Evolutionary conservation across 2,888 invertebrate species (phyloP).

Genomic region (Drosophila niveifrons): DNA sequence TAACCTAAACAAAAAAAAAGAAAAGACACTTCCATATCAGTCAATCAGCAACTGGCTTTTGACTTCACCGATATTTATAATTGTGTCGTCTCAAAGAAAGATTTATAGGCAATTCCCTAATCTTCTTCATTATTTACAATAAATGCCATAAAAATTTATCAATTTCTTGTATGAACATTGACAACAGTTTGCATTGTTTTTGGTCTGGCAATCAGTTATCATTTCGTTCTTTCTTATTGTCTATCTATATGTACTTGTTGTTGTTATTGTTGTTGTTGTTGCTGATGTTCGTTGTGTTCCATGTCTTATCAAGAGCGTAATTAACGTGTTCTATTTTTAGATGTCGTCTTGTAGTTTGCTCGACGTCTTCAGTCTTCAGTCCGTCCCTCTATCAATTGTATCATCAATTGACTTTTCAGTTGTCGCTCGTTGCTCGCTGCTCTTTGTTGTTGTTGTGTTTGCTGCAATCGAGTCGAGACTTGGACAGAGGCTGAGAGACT

Average conservation of each 20-base stretch:
- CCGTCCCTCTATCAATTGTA: slow-evolving; percentile 67
- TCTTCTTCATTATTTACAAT: slow-evolving; percentile 23
- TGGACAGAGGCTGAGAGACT: slow-evolving; percentile 5
- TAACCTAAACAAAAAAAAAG: not conserved
- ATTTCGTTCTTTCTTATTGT: slow-evolving; percentile 3
- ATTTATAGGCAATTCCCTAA: not conserved
- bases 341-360: slow-evolving; percentile 56
- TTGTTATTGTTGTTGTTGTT: slow-evolving; percentile 3
- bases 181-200: slow-evolving; percentile 24
- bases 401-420: slow-evolving; percentile 72
- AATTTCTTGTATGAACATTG: slow-evolving; percentile 12
- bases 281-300: slow-evolving; percentile 9
- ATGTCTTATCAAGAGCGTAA: slow-evolving; percentile 63
- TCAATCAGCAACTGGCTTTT: not conserved
- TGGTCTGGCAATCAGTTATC: slow-evolving; percentile 31
- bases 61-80: not conserved
- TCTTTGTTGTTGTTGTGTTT: slow-evolving; percentile 21
- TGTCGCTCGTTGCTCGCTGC: slow-evolving; percentile 16
- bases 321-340: slow-evolving; percentile 76
- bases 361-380: slow-evolving; percentile 24
- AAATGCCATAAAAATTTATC: slow-evolving; percentile 22
- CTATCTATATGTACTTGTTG: slow-evolving; percentile 2
- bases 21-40: not conserved
- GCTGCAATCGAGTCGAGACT: not conserved
- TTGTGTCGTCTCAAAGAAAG: not conserved